Base-by-base conservation (phyloP, 2,113 vertebrate species). In the Spilogale gracilis region DNA sequence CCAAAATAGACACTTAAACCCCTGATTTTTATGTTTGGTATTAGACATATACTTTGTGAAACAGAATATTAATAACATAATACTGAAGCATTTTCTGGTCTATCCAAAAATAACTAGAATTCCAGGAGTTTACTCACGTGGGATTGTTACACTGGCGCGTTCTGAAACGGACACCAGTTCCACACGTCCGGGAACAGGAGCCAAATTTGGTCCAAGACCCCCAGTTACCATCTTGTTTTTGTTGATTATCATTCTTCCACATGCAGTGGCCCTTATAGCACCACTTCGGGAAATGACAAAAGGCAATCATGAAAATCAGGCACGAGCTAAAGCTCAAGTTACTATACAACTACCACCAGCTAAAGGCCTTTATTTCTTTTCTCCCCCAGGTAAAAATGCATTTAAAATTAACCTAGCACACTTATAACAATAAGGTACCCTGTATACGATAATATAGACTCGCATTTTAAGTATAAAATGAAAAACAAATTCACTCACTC, bases 201-300 rank as follows among this genome's bases (percentile, higher is more conserved):
- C 99, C 99, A 3, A 99, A 99, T 97, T 99, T 99, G 65, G 99
- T 99, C 99, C 99, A 99, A 10, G 99, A 97, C 43, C 99, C 99
- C 99, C 99, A 99, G 92, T 98, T 98, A 1, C 99, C 99, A 14
- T 99, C 99, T 97, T 99, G 99, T 97, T 99, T 99, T 92, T 99
- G 98, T 98, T 99, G 99, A 91, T 99, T 99, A 1, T 99, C 99
- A 20, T 99, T 99, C 96, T 99, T 99, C 99, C 99, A 99, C 99
- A 99, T 99, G 98, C 99, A 99, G 97, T 99, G 99, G 97, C 99
- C 99, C 98, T 99, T 99, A 84, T 99, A 99, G 98, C 99, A 99
- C 99, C 99, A 99, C 99, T 99, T 97, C 48, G 81, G 73, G 76
- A 93, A 82, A 94, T 2, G 43, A 92, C 14, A 93, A 84, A 87